Evolutionary conservation across 2,113 vertebrate species (phyloP), one percentile per base, ranked within the genome.

Genomic region (Cettia cetti): DNA sequence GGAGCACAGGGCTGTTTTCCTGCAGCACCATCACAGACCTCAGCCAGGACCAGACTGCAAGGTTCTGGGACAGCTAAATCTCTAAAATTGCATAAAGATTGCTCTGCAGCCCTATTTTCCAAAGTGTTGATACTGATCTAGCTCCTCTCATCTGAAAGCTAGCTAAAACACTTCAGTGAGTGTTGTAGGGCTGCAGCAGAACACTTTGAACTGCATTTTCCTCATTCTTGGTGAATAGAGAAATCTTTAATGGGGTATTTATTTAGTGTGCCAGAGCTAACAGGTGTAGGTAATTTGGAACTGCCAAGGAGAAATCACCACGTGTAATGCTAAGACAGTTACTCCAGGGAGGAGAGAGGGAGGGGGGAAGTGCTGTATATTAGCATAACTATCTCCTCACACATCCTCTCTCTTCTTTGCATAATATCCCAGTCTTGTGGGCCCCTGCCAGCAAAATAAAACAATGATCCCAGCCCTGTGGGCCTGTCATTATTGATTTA

Each of bases 341-440:
- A 84, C 53, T 87, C 63, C 39, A 83, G 71, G 57, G 75, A 95
- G 74, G 60, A 82, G 50, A 57, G 66, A 69, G n/a, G 31, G 80
- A 74, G 27, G 39, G 10, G 18, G 45, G 6, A 69, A 91, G 33
- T 47, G 39, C 35, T 13, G 1, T 54, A 0, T 87, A 88, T 95
- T 87, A 87, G 63, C 84, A 61, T 87, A 85, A 85, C 71, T 91
- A 70, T 80, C 82, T 95, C 71, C 87, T 88, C 82, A 93, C 66
- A 90, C 50, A 80, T 85, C 75, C 54, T 50, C 82, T 84, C 83
- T 82, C 4, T 1, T 57, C 71, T 94, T 82, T 80, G 42, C 59
- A 64, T 91, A 88, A 90, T 53, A 83, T 74, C 60, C 7, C 13
- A 56, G 42, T 47, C 64, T 49, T 52, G 40, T 71, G 89, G 85